Evolutionary conservation across 23 tunicate species (phyloP), one percentile per base, ranked within the genome.

Genomic region (Halocynthia roretzi): DNA sequence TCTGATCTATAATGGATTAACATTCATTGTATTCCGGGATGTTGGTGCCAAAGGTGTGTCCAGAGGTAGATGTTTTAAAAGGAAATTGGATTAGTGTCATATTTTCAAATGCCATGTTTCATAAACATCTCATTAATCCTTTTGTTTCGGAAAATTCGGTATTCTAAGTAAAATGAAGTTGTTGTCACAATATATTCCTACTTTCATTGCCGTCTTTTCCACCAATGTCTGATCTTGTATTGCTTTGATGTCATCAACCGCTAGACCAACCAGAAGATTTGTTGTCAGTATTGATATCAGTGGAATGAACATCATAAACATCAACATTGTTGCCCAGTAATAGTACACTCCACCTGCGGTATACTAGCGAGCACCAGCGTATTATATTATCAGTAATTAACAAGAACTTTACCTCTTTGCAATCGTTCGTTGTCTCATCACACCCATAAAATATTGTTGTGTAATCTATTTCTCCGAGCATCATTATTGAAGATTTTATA

Each of bases 221-320:
- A 8, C 62, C 10, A 50, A 65, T 51, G 86, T 81, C 53, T 83
- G 72, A 18, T 83, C 70, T 31, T 67, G 75, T 5, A 83, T 71
- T 62, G 67, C 54, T 53, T 83, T 75, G 40, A 83, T 83, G 53
- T 83, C 86, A 76, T 83, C 86, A 50, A 83, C 86, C 8, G 86
- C 86, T 51, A 83, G 54, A 5, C 86, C 86, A 7, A 83, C 86
- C 75, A 83, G 53, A 6, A 83, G 68, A 57, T 83, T 83, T 81
- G 76, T 83, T 5, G 53, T 62, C 11, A 83, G 75, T 22, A 83
- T 83, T 15, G 86, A 81, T 75, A 83, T 75, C 14, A 83, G 8
- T 7, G 76, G 10, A 6, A 68, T 56, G 40, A 83, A 83, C 6
- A 76, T 9, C 6, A 75, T 61, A 22, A 56, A 83, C 6, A 68